Evolutionary conservation across 1,140 invertebrate genomes (phyloP).

Genomic region (Drosophila yakuba): DNA sequence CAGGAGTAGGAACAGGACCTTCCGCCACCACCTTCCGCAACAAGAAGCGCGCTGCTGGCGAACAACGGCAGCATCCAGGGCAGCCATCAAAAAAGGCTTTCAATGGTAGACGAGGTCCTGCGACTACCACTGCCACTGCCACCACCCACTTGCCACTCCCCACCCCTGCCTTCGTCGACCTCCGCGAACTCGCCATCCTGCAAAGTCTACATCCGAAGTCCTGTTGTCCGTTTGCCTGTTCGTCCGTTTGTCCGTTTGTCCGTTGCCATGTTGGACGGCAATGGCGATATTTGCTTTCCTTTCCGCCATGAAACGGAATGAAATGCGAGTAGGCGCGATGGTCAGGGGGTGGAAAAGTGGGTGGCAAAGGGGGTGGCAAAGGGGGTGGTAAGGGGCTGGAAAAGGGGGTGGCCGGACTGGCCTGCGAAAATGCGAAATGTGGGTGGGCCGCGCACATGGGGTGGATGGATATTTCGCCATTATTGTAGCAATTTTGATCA

Average conservation of each 20-base stretch:
- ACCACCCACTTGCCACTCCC: background rate
- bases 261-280: conserved; percentile 64
- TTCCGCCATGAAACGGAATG: conserved; percentile 50
- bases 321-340: conserved; percentile 25
- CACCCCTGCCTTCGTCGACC: conserved; percentile 4
- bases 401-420: conserved; percentile 13
- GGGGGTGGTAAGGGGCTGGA: conserved; percentile 4
- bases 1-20: conserved; percentile 15
- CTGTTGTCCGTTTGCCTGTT: conserved; percentile 49
- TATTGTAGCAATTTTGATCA: conserved; percentile 83
- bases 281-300: conserved; percentile 66
- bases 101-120: conserved; percentile 69
- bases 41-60: conserved; percentile 18
- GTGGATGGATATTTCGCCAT: conserved; percentile 81
- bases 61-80: conserved; percentile 9
- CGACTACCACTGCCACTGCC: conserved; percentile 1
- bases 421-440: conserved; percentile 9
- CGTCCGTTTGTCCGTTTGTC: conserved; percentile 42
- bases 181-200: conserved; percentile 2
- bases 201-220: conserved; percentile 31
- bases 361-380: background rate
- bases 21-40: conserved; percentile 12
- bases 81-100: conserved; percentile 77
- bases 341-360: background rate
- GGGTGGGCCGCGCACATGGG: conserved; percentile 39